Evolutionary conservation across 1,140 invertebrate genomes (phyloP), one percentile per base, ranked within the genome.

Genomic region (Planococcus citri): DNA sequence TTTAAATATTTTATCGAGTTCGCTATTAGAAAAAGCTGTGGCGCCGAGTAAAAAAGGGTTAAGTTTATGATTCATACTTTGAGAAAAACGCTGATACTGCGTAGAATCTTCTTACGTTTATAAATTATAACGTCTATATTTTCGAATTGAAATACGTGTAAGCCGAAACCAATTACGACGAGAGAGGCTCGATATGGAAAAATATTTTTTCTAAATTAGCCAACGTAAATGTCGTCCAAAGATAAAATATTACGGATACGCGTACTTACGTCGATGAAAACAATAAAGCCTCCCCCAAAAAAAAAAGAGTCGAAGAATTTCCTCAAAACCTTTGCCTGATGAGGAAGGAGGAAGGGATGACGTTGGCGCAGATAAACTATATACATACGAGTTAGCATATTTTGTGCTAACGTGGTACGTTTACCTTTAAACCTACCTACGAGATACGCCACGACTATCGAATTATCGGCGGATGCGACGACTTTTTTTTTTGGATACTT

Each of bases 1-100:
- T 51, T 51, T 51, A 51, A 51, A 51, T 51, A 51, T 33, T 51
- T 51, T 51, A 51, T 51, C 41, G 41, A 51, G 41, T 20, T 51
- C 41, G 41, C 6, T 17, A 51, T 20, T 14, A 51, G n/a, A 20
- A 51, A 51, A 51, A 51, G 17, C 4, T 17, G 12, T 33, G n/a
- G n/a, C n/a, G 12, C 41, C 41, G 12, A 14, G n/a, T n/a, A 14
- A 20, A 17, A 51, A 51, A 3, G 41, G 41, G 6, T 51, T 51
- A 20, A 51, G 12, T 51, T 51, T 51, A 51, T 51, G 41, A 51
- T 51, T 51, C 17, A 3, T 51, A 14, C 41, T 4, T 17, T 14
- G 6, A 51, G 41, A 17, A 51, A 51, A 51, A 51, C 17, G 41
- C 41, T 51, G 41, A 51, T 51, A 51, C 17, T 2, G 41, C n/a